phyloP scores from a whole-genome alignment of 2,888 invertebrate species.

The Noctua comes region DNA sequence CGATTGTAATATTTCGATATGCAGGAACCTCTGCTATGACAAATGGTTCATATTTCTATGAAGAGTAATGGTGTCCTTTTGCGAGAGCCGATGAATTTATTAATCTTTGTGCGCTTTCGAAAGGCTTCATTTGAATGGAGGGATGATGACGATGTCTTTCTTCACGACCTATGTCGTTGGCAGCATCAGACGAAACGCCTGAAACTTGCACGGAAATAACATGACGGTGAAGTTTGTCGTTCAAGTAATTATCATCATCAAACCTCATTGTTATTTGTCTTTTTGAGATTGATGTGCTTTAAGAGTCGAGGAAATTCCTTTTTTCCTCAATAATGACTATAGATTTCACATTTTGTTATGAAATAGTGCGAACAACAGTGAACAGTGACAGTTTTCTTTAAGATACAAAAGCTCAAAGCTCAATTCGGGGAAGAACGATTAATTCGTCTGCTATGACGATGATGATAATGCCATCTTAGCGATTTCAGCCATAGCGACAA shows the following conservation, averaged over 20 bases:
- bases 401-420: not conserved
- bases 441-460: not conserved
- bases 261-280: not conserved
- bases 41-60: conserved; percentile 55
- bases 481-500: not conserved
- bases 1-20: conserved; percentile 60
- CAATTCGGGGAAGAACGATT: not conserved
- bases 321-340: not conserved
- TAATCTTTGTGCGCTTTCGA: conserved; percentile 35
- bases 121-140: conserved; percentile 11
- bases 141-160: conserved; percentile 21
- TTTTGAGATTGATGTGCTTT: not conserved
- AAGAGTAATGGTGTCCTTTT: conserved; percentile 45
- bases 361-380: not conserved
- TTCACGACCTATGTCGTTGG: not conserved
- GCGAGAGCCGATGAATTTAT: conserved; percentile 25
- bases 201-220: not conserved
- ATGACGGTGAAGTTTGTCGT: not conserved
- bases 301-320: not conserved
- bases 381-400: not conserved
- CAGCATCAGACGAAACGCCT: not conserved
- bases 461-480: not conserved
- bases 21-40: conserved; percentile 57
- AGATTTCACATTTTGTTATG: not conserved
- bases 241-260: not conserved